Base-by-base conservation (phyloP, 1,140 invertebrate species). In the Campoletis sonorensis region DNA sequence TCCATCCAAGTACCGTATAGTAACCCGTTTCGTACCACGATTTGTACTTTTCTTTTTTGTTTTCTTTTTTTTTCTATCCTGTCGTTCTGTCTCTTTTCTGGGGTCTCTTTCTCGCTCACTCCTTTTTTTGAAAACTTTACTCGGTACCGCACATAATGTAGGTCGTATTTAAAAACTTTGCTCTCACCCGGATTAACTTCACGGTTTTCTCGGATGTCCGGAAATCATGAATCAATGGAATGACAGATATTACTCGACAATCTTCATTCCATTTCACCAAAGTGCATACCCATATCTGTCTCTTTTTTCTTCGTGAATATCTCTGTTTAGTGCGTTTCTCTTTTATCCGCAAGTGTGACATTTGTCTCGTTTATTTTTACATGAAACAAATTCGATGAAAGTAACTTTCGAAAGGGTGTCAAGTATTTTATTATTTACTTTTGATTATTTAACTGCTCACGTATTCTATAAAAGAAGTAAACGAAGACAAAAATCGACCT, bases 161-260 rank as follows among this genome's bases (percentile, higher is more conserved):
- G 70, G 70, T 72, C 70, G 68, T 37, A 70, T 72, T 72, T 49
- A 72, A 72, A 72, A 72, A 72, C 70, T 75, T 75, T 75, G 72
- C 72, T 75, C 72, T 75, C 72, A 27, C 37, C 37, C 33, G 70
- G 70, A 72, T 72, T 72, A 72, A 72, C 33, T 72, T 72, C 21
- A 5, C 70, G 70, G 23, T 27, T 64, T 26, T 64, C 61, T n/a
- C 61, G 61, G 23, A 64, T 70, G 4, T 45, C n/a, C 70, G 70
- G 70, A 13, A 49, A 21, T 23, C 37, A 72, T 75, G 72, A 75
- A 75, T 75, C 72, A 75, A 75, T 75, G 40, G 26, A 54, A 30
- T 15, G 72, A 75, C 40, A 54, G 40, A 54, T 75, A 54, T 75
- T 18, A 26, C 40, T 21, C 11, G 1, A 30, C 40, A 33, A 30